Evolutionary conservation across 2,888 invertebrate genomes (phyloP), one percentile per base, ranked within the genome.

Genomic region (Meteorus cinctellus): DNA sequence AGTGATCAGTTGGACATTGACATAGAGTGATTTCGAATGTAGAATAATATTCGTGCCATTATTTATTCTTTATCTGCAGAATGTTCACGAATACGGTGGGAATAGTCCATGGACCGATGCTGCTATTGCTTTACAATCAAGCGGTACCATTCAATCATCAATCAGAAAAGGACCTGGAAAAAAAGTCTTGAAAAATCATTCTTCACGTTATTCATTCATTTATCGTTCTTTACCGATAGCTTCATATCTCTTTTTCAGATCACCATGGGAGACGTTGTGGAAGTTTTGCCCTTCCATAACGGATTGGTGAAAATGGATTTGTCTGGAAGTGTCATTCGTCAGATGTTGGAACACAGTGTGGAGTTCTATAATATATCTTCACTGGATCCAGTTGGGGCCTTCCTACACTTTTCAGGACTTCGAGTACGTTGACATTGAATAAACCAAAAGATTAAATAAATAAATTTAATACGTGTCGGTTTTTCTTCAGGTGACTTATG

Each of bases 401-500:
- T 97, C 85, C 90, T 97, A 4, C 97, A 98, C 90, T 90, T 95
- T 74, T 96, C 97, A 24, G 97, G 97, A 0, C 81, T 95, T 14
- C 92, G 90, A 83, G 89, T 88, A 77, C 34, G 72, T 51, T 19
- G 14, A 8, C 31, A 41, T 45, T 59, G 6, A 34, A 19, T 31
- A 8, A 27, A 63, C 19, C 71, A 2, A 59, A 45, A 36, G 36
- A 5, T 16, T 34, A 34, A 1, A 34, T 34, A 34, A 34, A 6
- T 6, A 34, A 6, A 34, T 41, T 12, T 8, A 41, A 41, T 12
- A 12, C 12, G 8, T 12, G 0, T 12, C 0, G 0, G 2, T 41
- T 41, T 41, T 34, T 34, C 2, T 8, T 8, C 12, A 41, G 41
- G 41, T 41, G 2, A 41, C 41, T 41, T 41, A 41, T 41, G 12